These are phyloP conservation scores for Sebastes taczanowskii DNA, from an alignment of 2,797 vertebrate genomes.

Conservation along the genomic window DNA sequence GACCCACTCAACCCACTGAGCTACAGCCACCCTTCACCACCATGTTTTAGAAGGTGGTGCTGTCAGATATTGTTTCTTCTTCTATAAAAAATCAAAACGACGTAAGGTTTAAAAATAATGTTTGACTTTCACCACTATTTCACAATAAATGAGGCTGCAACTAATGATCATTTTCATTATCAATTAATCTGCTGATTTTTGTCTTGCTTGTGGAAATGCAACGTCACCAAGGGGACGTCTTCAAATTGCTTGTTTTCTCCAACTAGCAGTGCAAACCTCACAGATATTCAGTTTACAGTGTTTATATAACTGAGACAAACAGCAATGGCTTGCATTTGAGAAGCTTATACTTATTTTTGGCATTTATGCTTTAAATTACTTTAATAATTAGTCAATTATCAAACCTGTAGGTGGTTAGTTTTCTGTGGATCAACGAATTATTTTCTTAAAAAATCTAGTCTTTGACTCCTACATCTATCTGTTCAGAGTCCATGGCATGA, in stretches of 20 bases:
- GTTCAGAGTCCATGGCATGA: not conserved
- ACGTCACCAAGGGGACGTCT: not conserved
- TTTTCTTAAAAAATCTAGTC: not conserved
- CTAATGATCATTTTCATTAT: too few species aligned
- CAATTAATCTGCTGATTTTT: not conserved
- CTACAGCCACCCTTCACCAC: too few species aligned
- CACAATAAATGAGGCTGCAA: not conserved
- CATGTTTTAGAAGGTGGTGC: too few species aligned
- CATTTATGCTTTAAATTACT: not conserved
- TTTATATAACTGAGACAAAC: not conserved
- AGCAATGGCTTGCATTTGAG: not conserved
- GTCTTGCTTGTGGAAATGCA: not conserved
- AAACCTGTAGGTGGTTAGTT: not conserved
- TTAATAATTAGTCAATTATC: not conserved
- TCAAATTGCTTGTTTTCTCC: not conserved
- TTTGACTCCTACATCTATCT: not conserved
- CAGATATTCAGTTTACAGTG: not conserved
- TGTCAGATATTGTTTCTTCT: not conserved
- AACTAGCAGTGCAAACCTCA: not conserved
- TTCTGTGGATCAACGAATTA: not conserved
- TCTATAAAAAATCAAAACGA: not conserved
- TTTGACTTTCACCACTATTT: not conserved
- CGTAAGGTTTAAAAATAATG: not conserved
- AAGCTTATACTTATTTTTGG: not conserved
- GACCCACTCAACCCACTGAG: accelerated